phyloP scores from a whole-genome alignment of 2,797 vertebrate species.

The Macrochelys suwanniensis region DNA sequence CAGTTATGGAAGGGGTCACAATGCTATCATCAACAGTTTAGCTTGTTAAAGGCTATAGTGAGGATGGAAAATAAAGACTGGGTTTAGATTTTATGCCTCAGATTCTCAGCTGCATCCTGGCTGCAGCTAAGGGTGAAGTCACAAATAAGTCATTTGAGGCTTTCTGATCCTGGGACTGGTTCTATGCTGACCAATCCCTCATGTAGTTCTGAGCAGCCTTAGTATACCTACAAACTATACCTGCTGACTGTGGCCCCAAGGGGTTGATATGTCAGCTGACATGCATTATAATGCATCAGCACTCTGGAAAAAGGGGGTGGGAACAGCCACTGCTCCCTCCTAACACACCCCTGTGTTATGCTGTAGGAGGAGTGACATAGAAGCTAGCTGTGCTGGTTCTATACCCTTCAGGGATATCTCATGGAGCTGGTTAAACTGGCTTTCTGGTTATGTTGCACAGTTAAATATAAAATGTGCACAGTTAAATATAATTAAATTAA shows the following conservation, averaged over 20 bases:
- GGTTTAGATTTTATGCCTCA: background rate
- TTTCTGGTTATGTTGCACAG: background rate
- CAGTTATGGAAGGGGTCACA: background rate
- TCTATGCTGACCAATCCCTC: too few species aligned
- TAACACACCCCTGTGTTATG: background rate
- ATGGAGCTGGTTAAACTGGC: background rate
- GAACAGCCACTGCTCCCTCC: background rate
- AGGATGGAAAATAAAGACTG: background rate
- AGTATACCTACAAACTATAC: too few species aligned
- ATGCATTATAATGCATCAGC: too few species aligned
- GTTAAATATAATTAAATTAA: background rate
- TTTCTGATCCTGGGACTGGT: too few species aligned
- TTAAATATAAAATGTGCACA: background rate
- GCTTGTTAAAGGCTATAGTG: background rate
- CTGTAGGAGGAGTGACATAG: background rate
- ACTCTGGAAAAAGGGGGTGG: too few species aligned
- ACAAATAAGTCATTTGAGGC: fast-evolving
- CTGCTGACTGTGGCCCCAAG: too few species aligned
- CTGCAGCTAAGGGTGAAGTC: background rate
- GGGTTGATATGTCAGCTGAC: too few species aligned
- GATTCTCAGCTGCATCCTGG: background rate
- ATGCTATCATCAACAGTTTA: background rate
- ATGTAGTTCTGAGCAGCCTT: too few species aligned
- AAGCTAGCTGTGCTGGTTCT: background rate
- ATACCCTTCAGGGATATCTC: background rate